Conservation (phyloP, 2,888 invertebrate genomes). For the Leptinotarsa haldemani region DNA sequence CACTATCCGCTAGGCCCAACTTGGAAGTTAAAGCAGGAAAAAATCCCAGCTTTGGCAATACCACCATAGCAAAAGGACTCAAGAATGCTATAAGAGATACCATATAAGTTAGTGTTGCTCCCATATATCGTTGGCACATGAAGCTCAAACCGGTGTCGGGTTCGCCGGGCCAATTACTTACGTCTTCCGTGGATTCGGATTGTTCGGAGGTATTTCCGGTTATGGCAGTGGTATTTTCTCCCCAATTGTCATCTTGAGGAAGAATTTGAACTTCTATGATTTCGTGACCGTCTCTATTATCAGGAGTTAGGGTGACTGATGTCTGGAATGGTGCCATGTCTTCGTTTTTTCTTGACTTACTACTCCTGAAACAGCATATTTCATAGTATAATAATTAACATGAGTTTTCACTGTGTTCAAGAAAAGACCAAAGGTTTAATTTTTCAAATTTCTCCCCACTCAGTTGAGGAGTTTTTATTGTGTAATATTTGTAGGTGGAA, state of each 20-base stretch:
- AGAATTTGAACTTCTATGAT: constrained; percentile 96
- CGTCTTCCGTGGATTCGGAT: constrained; percentile 92
- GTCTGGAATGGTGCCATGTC: constrained; percentile 91
- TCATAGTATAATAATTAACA: background rate
- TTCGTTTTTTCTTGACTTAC: constrained; percentile 73
- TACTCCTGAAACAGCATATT: constrained; percentile 63
- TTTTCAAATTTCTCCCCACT: too few relatives aligned
- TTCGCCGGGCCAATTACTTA: constrained; percentile 83
- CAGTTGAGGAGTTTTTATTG: too few relatives aligned
- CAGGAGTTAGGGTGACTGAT: constrained; percentile 83
- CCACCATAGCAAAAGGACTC: constrained; percentile 95
- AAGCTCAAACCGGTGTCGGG: constrained; percentile 79
- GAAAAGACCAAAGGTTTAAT: background rate
- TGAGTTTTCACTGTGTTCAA: background rate
- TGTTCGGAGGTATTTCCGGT: constrained; percentile 97
- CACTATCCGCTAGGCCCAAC: constrained; percentile 76
- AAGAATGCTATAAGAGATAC: constrained; percentile 87
- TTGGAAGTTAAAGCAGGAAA: constrained; percentile 80
- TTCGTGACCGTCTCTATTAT: constrained; percentile 86
- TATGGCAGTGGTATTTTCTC: constrained; percentile 97
- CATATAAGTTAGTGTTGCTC: constrained; percentile 82
- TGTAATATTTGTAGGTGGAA: too few relatives aligned
- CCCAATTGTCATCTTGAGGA: constrained; percentile 98
- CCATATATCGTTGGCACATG: constrained; percentile 85
- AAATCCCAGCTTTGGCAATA: constrained; percentile 90